Conservation (phyloP, 2,888 invertebrate genomes). For the Drosophila phalerata region DNA sequence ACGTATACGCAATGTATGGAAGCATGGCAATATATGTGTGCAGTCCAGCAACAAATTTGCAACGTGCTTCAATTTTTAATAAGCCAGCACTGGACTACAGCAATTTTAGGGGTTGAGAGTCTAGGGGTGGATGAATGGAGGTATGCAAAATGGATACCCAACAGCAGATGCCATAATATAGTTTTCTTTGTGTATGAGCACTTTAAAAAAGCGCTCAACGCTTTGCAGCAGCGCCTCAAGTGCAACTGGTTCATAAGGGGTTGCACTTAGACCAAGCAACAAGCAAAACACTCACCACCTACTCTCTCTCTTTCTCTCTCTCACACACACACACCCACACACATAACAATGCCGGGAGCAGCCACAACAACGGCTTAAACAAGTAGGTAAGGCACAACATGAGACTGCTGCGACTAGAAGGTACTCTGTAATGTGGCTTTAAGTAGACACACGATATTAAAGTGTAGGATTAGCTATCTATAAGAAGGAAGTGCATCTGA, state of each 20-base stretch:
- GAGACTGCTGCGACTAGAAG: background rate
- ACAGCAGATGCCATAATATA: slow-evolving; percentile 52
- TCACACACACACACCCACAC: slow-evolving; percentile 13
- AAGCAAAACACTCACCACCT: slow-evolving; percentile 32
- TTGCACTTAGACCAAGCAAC: slow-evolving; percentile 46
- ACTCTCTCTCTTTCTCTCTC: slow-evolving; percentile 17
- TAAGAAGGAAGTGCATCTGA: background rate
- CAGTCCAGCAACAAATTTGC: slow-evolving; percentile 48
- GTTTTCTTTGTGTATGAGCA: slow-evolving; percentile 58
- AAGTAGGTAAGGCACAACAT: slow-evolving; percentile 8
- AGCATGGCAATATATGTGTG: slow-evolving; percentile 16
- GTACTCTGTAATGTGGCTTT: slow-evolving; percentile 22
- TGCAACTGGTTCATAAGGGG: slow-evolving; percentile 75
- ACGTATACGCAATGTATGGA: slow-evolving; percentile 51
- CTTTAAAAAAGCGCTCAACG: slow-evolving; percentile 54
- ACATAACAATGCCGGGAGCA: slow-evolving; percentile 45
- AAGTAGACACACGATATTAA: background rate
- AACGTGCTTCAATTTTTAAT: slow-evolving; percentile 62
- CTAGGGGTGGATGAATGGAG: background rate
- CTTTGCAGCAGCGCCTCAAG: slow-evolving; percentile 69
- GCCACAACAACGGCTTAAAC: slow-evolving; percentile 48
- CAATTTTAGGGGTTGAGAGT: background rate
- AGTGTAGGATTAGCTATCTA: background rate
- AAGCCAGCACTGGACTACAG: slow-evolving; percentile 31
- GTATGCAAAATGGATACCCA: slow-evolving; percentile 7